Evolutionary conservation across 2,888 invertebrate species (phyloP).

Genomic region (Leucophenga maculata): DNA sequence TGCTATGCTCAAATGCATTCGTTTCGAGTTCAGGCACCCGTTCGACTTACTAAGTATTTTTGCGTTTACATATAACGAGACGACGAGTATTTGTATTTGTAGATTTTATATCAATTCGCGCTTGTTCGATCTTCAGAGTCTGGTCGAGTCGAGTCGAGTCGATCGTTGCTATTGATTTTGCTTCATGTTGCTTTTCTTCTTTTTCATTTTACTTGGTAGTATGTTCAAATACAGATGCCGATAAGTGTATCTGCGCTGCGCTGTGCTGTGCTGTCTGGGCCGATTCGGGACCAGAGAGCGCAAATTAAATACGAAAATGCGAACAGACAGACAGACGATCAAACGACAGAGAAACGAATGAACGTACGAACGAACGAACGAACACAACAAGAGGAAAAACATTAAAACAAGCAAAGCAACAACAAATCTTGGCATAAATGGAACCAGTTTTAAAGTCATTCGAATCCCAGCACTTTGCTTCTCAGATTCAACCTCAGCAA

Average conservation of each 20-base stretch:
- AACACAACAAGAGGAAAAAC: constrained; percentile 41
- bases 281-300: constrained; percentile 43
- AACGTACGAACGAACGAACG: constrained; percentile 38
- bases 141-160: not conserved
- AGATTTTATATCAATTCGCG: constrained; percentile 6
- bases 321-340: constrained; percentile 34
- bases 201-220: not conserved
- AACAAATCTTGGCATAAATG: constrained; percentile 60
- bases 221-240: constrained; percentile 57
- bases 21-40: no score
- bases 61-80: not conserved
- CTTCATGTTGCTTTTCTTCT: not conserved
- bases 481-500: constrained; percentile 44
- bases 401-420: constrained; percentile 35
- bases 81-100: no score
- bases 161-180: constrained; percentile 5
- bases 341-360: constrained; percentile 33
- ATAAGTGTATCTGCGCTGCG: constrained; percentile 57
- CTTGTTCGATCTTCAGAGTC: not conserved
- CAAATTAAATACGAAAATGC: constrained; percentile 59
- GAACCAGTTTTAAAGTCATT: constrained; percentile 61
- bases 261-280: no score
- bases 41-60: no score
- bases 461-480: not conserved
- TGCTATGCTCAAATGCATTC: no score